These are phyloP conservation scores for Carposina sasakii DNA, from an alignment of 1,140 invertebrate genomes.

Conservation along the genomic window DNA sequence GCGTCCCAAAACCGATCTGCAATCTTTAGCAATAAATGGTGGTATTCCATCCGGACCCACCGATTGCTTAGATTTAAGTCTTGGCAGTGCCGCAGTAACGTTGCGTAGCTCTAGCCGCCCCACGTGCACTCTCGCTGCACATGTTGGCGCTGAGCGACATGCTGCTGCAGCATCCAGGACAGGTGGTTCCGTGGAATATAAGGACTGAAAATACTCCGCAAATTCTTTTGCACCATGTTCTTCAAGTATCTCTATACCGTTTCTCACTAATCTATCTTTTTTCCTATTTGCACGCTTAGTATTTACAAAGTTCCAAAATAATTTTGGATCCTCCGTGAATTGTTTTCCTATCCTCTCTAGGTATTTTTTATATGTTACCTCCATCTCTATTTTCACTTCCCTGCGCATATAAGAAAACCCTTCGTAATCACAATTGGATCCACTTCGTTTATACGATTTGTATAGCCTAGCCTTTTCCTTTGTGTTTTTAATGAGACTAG, in stretches of 20 bases:
- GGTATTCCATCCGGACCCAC: slow-evolving; percentile 12
- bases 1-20: background rate
- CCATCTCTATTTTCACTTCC: no score
- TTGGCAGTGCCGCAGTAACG: slow-evolving; percentile 4
- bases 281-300: background rate
- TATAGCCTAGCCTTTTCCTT: no score
- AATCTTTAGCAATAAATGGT: slow-evolving; percentile 10
- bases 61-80: slow-evolving; percentile 11
- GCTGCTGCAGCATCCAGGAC: no score
- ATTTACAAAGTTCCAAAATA: background rate
- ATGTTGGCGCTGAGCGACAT: no score
- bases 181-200: no score
- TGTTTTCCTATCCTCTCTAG: background rate
- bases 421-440: no score
- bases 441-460: no score
- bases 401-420: no score
- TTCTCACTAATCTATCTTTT: background rate
- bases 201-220: no score
- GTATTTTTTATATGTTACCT: background rate
- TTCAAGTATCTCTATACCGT: no score
- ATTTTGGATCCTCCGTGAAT: background rate
- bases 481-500: no score
- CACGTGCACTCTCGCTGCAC: background rate
- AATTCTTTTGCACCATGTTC: no score
- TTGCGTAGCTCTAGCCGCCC: background rate